phyloP scores from a whole-genome alignment of 2,113 vertebrate species.

The Okapia johnstoni region DNA sequence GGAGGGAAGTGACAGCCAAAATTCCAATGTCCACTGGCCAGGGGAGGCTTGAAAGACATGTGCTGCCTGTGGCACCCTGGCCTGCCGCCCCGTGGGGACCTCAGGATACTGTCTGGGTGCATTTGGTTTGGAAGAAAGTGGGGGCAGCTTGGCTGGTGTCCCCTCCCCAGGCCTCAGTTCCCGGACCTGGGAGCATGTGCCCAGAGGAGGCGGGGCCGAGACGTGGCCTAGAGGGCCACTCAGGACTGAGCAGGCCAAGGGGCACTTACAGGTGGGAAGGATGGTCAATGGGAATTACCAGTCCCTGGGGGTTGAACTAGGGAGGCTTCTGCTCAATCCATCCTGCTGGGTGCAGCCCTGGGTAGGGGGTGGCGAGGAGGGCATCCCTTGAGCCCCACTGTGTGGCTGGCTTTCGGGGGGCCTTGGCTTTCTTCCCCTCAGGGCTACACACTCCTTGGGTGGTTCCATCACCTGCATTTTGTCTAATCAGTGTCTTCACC shows the following conservation, averaged over 20 bases:
- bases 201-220: background rate
- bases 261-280: too few relatives aligned
- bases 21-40: background rate
- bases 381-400: fast-evolving
- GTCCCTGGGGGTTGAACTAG: too few relatives aligned
- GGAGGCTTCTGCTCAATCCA: background rate
- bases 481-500: background rate
- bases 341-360: background rate
- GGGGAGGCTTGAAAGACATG: background rate
- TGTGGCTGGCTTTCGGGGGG: background rate
- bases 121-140: background rate
- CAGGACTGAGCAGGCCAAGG: background rate
- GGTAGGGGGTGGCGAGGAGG: background rate
- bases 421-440: background rate
- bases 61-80: background rate
- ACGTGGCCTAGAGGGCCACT: too few relatives aligned
- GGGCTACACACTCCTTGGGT: fast-evolving
- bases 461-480: background rate
- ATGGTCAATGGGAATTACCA: background rate
- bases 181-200: background rate
- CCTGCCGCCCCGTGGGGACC: background rate
- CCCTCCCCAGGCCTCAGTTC: background rate
- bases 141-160: background rate
- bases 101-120: background rate
- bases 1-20: background rate